Percentiles rank a stretch among this genome's conserved stretches.
phyloP scores from a whole-genome alignment of 2,113 vertebrate genomes.

The Murina feae region DNA sequence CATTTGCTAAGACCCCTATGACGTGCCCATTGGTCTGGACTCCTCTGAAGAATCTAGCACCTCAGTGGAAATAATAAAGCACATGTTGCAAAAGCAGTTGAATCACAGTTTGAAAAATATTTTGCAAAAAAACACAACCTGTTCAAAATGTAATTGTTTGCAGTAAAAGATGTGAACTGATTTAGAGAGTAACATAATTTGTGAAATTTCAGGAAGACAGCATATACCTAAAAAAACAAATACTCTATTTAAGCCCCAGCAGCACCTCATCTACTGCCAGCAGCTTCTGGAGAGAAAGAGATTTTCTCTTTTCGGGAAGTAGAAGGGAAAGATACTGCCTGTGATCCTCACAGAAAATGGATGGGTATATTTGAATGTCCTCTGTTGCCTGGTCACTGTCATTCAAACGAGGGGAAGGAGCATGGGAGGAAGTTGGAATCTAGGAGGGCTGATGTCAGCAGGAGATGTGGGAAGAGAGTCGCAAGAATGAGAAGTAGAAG shows the following conservation, averaged over 20 bases:
- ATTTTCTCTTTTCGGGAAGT: background rate
- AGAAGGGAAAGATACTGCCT: background rate
- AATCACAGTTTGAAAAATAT: slow-evolving; percentile 5
- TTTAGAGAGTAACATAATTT: background rate
- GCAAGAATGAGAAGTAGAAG: too few relatives aligned
- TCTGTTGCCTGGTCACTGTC: background rate
- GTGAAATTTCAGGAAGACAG: background rate
- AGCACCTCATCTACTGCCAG: background rate
- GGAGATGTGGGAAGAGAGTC: background rate
- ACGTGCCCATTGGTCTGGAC: background rate
- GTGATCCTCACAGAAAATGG: background rate
- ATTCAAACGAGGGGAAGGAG: background rate
- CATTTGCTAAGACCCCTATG: background rate
- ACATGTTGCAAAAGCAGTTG: background rate
- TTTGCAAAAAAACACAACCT: background rate
- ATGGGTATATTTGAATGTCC: background rate
- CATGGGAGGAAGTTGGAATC: too few relatives aligned
- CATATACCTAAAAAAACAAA: background rate
- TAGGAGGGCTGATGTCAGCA: background rate
- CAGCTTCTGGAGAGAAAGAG: background rate
- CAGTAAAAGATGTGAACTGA: background rate
- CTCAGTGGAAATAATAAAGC: background rate
- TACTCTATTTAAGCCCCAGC: background rate
- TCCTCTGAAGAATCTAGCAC: background rate
- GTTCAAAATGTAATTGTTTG: background rate